These are phyloP conservation scores for Lepidotrigona ventralis DNA, from an alignment of 1,140 invertebrate genomes.

Conservation along the genomic window DNA sequence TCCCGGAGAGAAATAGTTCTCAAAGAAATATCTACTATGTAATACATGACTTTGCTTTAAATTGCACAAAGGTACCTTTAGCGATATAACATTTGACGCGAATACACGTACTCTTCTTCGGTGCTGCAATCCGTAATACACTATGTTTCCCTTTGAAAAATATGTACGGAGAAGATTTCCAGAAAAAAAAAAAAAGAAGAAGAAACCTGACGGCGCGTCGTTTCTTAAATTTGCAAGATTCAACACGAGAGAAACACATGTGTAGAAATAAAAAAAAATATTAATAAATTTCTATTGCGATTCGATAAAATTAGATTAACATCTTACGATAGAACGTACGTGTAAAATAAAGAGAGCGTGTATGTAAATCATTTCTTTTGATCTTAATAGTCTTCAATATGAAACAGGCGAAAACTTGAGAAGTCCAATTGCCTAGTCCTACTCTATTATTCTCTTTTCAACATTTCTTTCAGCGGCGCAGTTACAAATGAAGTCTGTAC, in stretches of 20 bases:
- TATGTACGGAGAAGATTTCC: not conserved
- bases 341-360: not conserved
- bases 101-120: conserved; percentile 26
- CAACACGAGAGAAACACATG: not conserved
- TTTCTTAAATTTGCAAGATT: not conserved
- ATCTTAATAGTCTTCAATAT: no score
- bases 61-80: conserved; percentile 59
- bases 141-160: conserved; percentile 31
- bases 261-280: no score
- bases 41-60: conserved; percentile 57
- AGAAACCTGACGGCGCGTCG: no score
- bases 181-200: not conserved
- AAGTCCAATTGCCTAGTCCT: no score
- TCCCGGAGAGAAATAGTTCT: conserved; percentile 49
- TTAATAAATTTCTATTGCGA: not conserved
- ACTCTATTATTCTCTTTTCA: not conserved
- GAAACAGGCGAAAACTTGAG: no score
- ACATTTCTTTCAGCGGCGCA: not conserved
- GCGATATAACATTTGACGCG: conserved; percentile 50
- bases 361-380: no score
- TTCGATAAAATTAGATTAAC: not conserved
- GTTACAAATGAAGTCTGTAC: not conserved
- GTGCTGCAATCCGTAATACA: conserved; percentile 15
- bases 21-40: conserved; percentile 58
- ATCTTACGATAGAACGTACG: not conserved